These are phyloP conservation scores for Forbesichthys agassizii DNA, from an alignment of 2,113 vertebrate genomes.

Conservation along the genomic window DNA sequence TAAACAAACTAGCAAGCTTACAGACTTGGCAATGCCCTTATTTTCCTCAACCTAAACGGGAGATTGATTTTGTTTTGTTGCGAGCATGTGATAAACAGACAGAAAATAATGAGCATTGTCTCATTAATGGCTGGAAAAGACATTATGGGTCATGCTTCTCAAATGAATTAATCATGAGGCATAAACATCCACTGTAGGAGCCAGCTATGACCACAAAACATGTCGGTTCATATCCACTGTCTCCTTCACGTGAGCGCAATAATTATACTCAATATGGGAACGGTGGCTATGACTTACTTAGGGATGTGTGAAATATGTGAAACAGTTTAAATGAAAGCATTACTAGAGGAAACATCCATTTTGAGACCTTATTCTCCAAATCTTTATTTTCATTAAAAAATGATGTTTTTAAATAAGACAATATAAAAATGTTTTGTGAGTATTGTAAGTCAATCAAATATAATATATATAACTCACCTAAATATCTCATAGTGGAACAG, in stretches of 20 bases:
- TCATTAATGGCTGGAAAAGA: slow-evolving; percentile 59
- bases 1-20: slow-evolving; percentile 5
- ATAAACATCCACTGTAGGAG: slow-evolving; percentile 21
- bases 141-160: slow-evolving; percentile 50
- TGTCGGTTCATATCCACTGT: slow-evolving; percentile 21
- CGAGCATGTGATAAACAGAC: slow-evolving; percentile 42
- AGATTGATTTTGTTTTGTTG: slow-evolving; percentile 66
- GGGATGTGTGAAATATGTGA: background rate
- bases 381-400: too few species aligned
- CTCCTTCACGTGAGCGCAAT: slow-evolving; percentile 20
- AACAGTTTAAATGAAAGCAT: background rate
- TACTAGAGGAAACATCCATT: too few species aligned
- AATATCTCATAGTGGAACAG: too few species aligned
- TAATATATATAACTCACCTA: too few species aligned
- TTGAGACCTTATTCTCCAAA: too few species aligned
- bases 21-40: slow-evolving; percentile 32
- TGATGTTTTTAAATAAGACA: too few species aligned
- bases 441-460: too few species aligned
- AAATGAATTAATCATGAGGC: slow-evolving; percentile 64
- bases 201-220: background rate
- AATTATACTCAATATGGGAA: background rate
- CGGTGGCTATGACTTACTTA: background rate
- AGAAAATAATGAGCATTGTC: slow-evolving; percentile 60
- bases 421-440: too few species aligned
- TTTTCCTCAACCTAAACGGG: slow-evolving; percentile 28